These are phyloP conservation scores for Toxonevra muliebris DNA, from an alignment of 2,888 invertebrate genomes.

Conservation along the genomic window DNA sequence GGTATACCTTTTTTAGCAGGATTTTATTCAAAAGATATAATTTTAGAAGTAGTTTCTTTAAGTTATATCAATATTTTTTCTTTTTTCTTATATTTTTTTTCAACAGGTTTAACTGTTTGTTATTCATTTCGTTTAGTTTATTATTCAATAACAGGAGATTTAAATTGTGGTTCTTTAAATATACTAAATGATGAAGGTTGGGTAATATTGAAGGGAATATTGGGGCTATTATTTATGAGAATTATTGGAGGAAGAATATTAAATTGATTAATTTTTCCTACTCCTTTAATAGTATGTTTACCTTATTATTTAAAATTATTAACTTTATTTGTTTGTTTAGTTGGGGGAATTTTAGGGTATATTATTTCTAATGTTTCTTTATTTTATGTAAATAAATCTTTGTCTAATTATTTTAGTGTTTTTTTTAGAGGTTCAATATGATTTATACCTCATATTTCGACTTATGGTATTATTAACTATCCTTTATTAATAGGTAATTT, in stretches of 20 bases:
- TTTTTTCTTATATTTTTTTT: conserved; percentile 68
- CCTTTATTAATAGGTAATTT: conserved; percentile 54
- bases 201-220: conserved; percentile 67
- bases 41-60: conserved; percentile 70
- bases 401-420: conserved; percentile 53
- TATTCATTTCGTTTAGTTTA: conserved; percentile 69
- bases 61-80: conserved; percentile 68
- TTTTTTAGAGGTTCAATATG: conserved; percentile 34
- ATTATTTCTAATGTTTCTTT: conserved; percentile 65
- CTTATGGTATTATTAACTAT: conserved; percentile 33
- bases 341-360: conserved; percentile 65
- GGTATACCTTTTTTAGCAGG: conserved; percentile 73
- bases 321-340: conserved; percentile 67
- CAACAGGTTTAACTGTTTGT: conserved; percentile 70
- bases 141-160: conserved; percentile 68
- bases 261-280: conserved; percentile 69
- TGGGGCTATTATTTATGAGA: conserved; percentile 49
- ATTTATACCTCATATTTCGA: conserved; percentile 35
- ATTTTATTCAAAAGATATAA: conserved; percentile 74
- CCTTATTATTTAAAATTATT: conserved; percentile 67
- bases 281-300: conserved; percentile 68
- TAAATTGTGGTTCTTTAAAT: conserved; percentile 66
- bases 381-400: conserved; percentile 64
- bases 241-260: conserved; percentile 68
- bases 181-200: conserved; percentile 67